phyloP scores from a whole-genome alignment of 2,888 invertebrate genomes.

The Melanotus villosus region DNA sequence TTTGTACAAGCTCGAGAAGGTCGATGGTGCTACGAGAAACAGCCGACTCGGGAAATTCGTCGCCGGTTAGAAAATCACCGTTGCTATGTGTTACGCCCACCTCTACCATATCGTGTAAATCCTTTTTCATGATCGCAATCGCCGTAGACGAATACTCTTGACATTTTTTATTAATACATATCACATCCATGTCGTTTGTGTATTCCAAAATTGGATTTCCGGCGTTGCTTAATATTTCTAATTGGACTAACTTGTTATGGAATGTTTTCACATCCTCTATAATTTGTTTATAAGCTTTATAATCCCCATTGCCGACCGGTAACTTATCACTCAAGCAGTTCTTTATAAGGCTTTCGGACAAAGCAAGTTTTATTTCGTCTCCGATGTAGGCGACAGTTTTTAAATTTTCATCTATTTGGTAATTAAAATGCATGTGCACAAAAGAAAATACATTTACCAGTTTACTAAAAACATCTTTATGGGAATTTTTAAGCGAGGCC shows the following conservation, averaged over 20 bases:
- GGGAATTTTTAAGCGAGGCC: slow-evolving; percentile 67
- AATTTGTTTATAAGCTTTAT: slow-evolving; percentile 72
- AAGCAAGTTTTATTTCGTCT: slow-evolving; percentile 71
- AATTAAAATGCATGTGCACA: slow-evolving; percentile 72
- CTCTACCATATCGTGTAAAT: slow-evolving; percentile 81
- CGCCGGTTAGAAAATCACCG: slow-evolving; percentile 67
- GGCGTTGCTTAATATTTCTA: slow-evolving; percentile 73
- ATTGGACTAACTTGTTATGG: slow-evolving; percentile 74
- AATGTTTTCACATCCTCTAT: slow-evolving; percentile 77
- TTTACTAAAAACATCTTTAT: slow-evolving; percentile 73
- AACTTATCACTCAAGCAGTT: slow-evolving; percentile 84
- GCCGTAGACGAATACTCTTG: slow-evolving; percentile 80
- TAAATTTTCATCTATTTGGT: slow-evolving; percentile 66
- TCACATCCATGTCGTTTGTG: slow-evolving; percentile 79
- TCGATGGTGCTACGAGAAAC: slow-evolving; percentile 77
- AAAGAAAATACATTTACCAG: slow-evolving; percentile 73
- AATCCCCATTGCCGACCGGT: slow-evolving; percentile 80
- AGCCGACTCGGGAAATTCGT: slow-evolving; percentile 72
- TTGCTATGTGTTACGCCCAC: slow-evolving; percentile 67
- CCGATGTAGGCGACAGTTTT: slow-evolving; percentile 73
- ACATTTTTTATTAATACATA: slow-evolving; percentile 85
- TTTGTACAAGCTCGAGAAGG: slow-evolving; percentile 75
- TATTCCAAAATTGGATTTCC: slow-evolving; percentile 77
- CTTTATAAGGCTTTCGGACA: slow-evolving; percentile 78
- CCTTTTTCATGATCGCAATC: slow-evolving; percentile 82